phyloP scores from a whole-genome alignment of 23 tunicate genomes.

The Styela plicata region DNA sequence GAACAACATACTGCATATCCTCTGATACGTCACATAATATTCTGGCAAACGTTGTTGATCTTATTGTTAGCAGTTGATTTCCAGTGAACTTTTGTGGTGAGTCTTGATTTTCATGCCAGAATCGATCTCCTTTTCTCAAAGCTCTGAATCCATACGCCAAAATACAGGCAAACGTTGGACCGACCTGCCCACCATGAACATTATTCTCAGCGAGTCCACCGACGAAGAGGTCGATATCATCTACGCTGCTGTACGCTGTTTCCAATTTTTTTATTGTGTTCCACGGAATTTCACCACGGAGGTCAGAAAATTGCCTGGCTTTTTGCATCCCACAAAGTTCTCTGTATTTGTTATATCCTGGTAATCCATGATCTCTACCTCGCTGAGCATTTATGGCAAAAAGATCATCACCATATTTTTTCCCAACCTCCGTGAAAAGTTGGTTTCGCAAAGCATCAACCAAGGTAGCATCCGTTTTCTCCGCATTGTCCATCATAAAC shows the following conservation, averaged over 20 bases:
- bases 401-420: not conserved
- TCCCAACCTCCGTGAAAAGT: conserved; percentile 33
- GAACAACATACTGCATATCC: conserved; percentile 14
- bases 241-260: conserved; percentile 37
- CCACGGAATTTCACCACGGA: conserved; percentile 36
- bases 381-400: conserved; percentile 76
- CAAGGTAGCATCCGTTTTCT: conserved; percentile 56
- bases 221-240: conserved; percentile 72
- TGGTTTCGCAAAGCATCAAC: conserved; percentile 54
- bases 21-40: conserved; percentile 10
- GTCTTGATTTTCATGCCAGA: conserved; percentile 53
- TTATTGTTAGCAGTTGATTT: conserved; percentile 4
- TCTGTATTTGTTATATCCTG: conserved; percentile 73
- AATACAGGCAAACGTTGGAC: conserved; percentile 72
- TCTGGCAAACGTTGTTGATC: not conserved
- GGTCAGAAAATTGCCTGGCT: conserved; percentile 40
- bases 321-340: conserved; percentile 61
- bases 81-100: conserved; percentile 19
- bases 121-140: conserved; percentile 67
- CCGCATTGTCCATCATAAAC: conserved; percentile 43
- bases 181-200: conserved; percentile 54
- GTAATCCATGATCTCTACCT: conserved; percentile 87
- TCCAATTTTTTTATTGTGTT: conserved; percentile 12
- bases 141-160: conserved; percentile 59
- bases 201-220: conserved; percentile 64